Evolutionary conservation across 2,113 vertebrate species (phyloP), one percentile per base, ranked within the genome.

Genomic region (Chascanopsetta lugubris): DNA sequence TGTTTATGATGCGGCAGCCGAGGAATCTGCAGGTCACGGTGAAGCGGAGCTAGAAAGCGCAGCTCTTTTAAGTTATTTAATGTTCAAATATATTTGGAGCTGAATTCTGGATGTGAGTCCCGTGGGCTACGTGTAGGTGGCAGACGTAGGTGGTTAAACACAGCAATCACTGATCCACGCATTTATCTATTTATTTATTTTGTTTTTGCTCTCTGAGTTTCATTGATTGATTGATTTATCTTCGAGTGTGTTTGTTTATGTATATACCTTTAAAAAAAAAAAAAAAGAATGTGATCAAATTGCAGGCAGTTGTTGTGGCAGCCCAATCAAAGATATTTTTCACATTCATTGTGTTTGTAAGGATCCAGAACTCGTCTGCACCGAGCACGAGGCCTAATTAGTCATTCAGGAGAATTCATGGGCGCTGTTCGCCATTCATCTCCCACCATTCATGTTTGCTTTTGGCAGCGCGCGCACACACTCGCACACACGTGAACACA

Each of bases 351-450:
- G 26, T 62, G 48, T 64, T 77, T 77, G 20, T 32, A 61, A 69
- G 67, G 53, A 81, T 75, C 68, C 18, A 10, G 18, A 75, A 85
- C 76, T 69, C 40, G 72, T 86, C 74, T 78, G 50, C 57, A 77
- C 48, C 40, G 78, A 82, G 74, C 77, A 75, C 29, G 58, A 71
- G 60, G 47, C 40, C 68, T 79, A 83, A 86, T 87, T 79, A 69
- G 74, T 67, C 74, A 81, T 86, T 86, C 72, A 80, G 79, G 55
- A 75, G 80, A 72, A 86, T 80, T 79, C 80, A 85, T 85, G 61
- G 69, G 68, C 48, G 24, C 70, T 55, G 57, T 74, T 86, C 71
- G 56, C 81, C 56, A 83, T 84, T 84, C 77, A 84, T 80, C 79
- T 54, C 73, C 60, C 55, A 63, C 72, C 77, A 69, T 77, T 78